These are phyloP conservation scores for Orthonevra nobilis DNA, from an alignment of 2,888 invertebrate species.

Conservation along the genomic window DNA sequence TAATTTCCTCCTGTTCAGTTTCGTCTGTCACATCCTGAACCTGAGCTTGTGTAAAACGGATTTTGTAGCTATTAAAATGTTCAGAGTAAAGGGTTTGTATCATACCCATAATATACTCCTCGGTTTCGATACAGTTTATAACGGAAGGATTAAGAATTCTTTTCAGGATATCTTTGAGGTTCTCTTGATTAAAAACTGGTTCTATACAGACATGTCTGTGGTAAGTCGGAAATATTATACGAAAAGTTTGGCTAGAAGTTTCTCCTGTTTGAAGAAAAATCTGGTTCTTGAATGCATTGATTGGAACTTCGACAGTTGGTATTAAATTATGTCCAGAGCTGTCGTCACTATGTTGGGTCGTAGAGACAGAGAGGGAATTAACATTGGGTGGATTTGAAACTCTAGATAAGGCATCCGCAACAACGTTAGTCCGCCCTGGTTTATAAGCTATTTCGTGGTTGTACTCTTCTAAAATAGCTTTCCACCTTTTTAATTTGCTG, in stretches of 20 bases:
- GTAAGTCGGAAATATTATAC: too few relatives aligned
- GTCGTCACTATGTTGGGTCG: background rate
- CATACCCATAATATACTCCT: slow-evolving; percentile 37
- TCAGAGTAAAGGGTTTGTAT: slow-evolving; percentile 37
- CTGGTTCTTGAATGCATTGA: background rate
- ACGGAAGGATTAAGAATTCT: slow-evolving; percentile 41
- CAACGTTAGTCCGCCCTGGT: background rate
- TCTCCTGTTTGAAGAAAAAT: background rate
- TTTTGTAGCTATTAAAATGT: slow-evolving; percentile 31
- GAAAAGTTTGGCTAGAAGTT: too few relatives aligned
- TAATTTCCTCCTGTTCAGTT: slow-evolving; percentile 25
- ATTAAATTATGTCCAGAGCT: background rate
- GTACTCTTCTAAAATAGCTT: background rate
- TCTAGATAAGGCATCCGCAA: background rate
- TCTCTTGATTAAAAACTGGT: too few relatives aligned
- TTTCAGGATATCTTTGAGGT: slow-evolving; percentile 35
- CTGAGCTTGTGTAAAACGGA: slow-evolving; percentile 24
- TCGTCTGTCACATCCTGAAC: slow-evolving; percentile 33
- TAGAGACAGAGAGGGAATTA: background rate
- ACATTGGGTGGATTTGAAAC: background rate
- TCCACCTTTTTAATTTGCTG: slow-evolving; percentile 4
- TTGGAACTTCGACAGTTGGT: background rate
- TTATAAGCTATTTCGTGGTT: background rate
- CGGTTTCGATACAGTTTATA: slow-evolving; percentile 33
- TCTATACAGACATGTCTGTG: too few relatives aligned